Evolutionary conservation across 1,140 invertebrate genomes (phyloP).

Genomic region (Meloidogyne chitwoodi): DNA sequence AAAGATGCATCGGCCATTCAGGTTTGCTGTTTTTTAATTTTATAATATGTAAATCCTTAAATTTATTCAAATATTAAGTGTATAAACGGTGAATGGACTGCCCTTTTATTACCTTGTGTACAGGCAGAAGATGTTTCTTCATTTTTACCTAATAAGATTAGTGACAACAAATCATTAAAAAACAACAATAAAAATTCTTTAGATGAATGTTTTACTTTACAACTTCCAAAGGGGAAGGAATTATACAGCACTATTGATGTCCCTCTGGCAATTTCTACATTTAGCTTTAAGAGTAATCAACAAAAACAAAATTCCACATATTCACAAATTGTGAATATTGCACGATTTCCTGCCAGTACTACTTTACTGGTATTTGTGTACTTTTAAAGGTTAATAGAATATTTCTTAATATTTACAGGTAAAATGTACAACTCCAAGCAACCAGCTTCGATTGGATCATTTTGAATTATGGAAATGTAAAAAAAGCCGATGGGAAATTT

Average conservation of each 20-base stretch:
- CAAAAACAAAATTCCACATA: not conserved
- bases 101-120: slow-evolving; percentile 12
- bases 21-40: not conserved
- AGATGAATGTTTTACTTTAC: not conserved
- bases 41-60: no score
- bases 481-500: slow-evolving; percentile 40
- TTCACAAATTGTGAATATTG: not conserved
- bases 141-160: not conserved
- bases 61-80: not conserved
- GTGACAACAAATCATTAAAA: not conserved
- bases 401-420: slow-evolving; percentile 18
- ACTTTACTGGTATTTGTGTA: not conserved
- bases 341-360: slow-evolving; percentile 6
- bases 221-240: not conserved
- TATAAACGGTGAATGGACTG: slow-evolving; percentile 2
- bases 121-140: not conserved
- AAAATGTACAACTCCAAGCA: slow-evolving; percentile 27
- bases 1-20: slow-evolving; percentile 6
- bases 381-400: no score
- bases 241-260: not conserved
- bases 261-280: no score
- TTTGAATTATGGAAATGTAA: slow-evolving; percentile 42
- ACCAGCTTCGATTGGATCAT: slow-evolving; percentile 16
- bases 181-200: not conserved
- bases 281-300: not conserved